Evolutionary conservation across 2,888 invertebrate genomes (phyloP).

Genomic region (Candidula unifasciata): DNA sequence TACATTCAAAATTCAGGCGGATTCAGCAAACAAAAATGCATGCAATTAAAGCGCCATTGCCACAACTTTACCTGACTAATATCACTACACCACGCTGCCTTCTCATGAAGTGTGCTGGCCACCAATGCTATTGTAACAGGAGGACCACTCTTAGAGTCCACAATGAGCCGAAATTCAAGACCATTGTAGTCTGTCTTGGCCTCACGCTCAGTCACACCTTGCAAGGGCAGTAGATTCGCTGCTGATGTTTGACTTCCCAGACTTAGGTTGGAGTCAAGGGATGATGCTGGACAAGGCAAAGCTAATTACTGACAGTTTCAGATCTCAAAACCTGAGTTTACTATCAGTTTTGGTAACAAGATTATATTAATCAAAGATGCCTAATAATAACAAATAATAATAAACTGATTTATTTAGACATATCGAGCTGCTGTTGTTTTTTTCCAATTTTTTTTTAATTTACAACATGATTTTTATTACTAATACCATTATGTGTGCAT

Average conservation of each 20-base stretch:
- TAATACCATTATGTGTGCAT: too few relatives aligned
- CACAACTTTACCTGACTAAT: slow-evolving; percentile 84
- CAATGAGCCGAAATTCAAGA: slow-evolving; percentile 85
- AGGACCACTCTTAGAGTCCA: slow-evolving; percentile 83
- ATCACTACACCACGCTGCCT: slow-evolving; percentile 95
- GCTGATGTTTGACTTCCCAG: slow-evolving; percentile 70
- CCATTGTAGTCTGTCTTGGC: slow-evolving; percentile 80
- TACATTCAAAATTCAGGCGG: too few relatives aligned
- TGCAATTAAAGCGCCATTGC: neutral
- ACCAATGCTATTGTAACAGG: slow-evolving; percentile 83
- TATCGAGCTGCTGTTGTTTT: too few relatives aligned
- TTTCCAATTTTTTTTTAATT: too few relatives aligned
- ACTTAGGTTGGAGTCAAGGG: slow-evolving; percentile 74
- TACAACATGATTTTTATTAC: too few relatives aligned
- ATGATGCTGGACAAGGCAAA: slow-evolving; percentile 64
- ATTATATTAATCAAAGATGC: too few relatives aligned
- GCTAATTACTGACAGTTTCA: slow-evolving; percentile 16
- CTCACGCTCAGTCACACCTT: slow-evolving; percentile 60
- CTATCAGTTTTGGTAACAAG: too few relatives aligned
- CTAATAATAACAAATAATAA: too few relatives aligned
- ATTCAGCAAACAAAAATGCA: neutral
- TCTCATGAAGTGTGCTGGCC: slow-evolving; percentile 90
- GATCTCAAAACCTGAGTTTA: neutral
- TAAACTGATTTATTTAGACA: too few relatives aligned
- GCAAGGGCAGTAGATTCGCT: slow-evolving; percentile 67